Percentiles rank a stretch among this genome's conserved stretches.
These are phyloP conservation scores for Nannobrachium achirus DNA, from an alignment of 2,113 vertebrate species.

Conservation along the genomic window DNA sequence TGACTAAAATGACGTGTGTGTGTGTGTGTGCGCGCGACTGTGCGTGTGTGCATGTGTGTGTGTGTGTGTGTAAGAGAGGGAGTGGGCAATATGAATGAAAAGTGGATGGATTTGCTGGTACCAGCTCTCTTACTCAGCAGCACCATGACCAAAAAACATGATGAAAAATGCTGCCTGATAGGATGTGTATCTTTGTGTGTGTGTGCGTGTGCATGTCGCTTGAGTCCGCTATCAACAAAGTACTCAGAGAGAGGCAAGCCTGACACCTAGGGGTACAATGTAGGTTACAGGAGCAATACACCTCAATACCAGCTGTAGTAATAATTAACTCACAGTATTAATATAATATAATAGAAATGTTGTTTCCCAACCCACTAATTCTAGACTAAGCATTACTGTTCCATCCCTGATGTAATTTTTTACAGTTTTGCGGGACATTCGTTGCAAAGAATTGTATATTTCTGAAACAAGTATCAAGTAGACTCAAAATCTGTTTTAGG, in stretches of 20 bases:
- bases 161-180: constrained; percentile 61
- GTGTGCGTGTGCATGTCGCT: neutral
- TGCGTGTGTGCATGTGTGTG: neutral
- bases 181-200: neutral
- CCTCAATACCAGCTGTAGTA: no score
- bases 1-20: neutral
- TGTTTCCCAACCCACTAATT: no score
- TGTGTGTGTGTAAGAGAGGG: neutral
- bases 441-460: no score
- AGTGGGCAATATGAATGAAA: constrained; percentile 56
- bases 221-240: neutral
- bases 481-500: no score
- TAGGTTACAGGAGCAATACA: neutral
- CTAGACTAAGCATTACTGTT: no score
- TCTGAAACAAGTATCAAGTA: no score
- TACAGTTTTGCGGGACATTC: no score
- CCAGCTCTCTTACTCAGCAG: constrained; percentile 71
- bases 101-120: constrained; percentile 58
- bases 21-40: neutral
- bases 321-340: no score
- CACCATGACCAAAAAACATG: constrained; percentile 54
- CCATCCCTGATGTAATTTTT: no score
- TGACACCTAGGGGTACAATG: constrained; percentile 70
- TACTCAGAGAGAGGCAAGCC: constrained; percentile 32
- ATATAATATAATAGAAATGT: no score